Evolutionary conservation across 2,888 invertebrate genomes (phyloP).

Genomic region (Drosophila incognita): DNA sequence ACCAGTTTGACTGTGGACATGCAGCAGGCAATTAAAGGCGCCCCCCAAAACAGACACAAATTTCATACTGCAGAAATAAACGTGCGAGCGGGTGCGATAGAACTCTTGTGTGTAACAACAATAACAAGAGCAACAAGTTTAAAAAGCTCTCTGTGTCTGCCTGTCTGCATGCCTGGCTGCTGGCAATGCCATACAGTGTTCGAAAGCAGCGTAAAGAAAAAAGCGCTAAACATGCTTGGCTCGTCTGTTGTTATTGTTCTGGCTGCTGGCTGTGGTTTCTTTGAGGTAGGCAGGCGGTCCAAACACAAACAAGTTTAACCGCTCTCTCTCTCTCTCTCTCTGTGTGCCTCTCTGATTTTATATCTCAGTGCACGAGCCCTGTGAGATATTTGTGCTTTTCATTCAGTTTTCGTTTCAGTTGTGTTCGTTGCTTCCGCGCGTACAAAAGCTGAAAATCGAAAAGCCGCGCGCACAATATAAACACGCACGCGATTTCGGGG

Average conservation of each 20-base stretch:
- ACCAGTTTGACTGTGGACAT: neutral
- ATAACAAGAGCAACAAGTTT: slow-evolving; percentile 71
- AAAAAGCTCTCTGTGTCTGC: slow-evolving; percentile 37
- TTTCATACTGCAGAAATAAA: slow-evolving; percentile 41
- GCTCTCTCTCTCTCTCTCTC: slow-evolving; percentile 12
- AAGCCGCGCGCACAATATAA: slow-evolving; percentile 30
- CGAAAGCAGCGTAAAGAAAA: slow-evolving; percentile 30
- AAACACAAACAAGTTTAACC: slow-evolving; percentile 68
- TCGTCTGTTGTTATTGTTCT: slow-evolving; percentile 25
- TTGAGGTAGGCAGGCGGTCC: slow-evolving; percentile 43
- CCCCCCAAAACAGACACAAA: slow-evolving; percentile 23
- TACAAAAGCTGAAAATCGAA: slow-evolving; percentile 62
- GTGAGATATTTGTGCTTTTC: slow-evolving; percentile 65
- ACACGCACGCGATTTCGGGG: slow-evolving; percentile 49
- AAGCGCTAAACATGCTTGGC: slow-evolving; percentile 22
- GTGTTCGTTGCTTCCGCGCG: slow-evolving; percentile 75
- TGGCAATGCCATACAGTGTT: slow-evolving; percentile 55
- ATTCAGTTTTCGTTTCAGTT: slow-evolving; percentile 75
- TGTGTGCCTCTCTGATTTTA: neutral
- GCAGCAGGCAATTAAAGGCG: slow-evolving; percentile 28
- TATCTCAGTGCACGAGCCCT: slow-evolving; percentile 16
- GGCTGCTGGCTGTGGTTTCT: slow-evolving; percentile 16
- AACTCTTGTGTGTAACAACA: slow-evolving; percentile 29
- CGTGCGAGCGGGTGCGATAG: slow-evolving; percentile 11
- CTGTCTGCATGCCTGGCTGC: neutral